Evolutionary conservation across 1,140 invertebrate genomes (phyloP), one percentile per base, ranked within the genome.

Genomic region (Psilanteris sp.): DNA sequence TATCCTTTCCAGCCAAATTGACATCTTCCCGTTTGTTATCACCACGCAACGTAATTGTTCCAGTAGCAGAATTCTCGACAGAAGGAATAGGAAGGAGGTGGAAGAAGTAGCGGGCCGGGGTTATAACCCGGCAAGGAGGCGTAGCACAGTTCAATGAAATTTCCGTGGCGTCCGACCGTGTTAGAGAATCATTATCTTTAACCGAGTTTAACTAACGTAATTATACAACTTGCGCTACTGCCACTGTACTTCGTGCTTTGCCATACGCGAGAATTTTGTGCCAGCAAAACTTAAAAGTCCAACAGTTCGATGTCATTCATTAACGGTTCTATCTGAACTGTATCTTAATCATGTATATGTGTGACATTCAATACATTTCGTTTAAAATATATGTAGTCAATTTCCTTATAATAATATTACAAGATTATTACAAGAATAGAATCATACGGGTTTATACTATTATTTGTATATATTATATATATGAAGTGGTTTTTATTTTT

Each of bases 171-270:
- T 75, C 57, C 48, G 50, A 75, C 72, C 62, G 55, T 36, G 62
- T 75, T 68, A 62, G 39, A 71, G 52, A 77, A 77, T 77, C 66
- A 77, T 70, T 77, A 77, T 77, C 73, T 71, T 70, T 66, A 77
- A 77, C 64, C 46, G 43, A 70, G 57, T 76, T 76, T 66, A 70
- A 70, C 73, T 70, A 66, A 77, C 54, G 67, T 62, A 77, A 77
- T 77, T 77, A 77, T 61, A 67, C 46, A 71, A 71, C 44, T 71
- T 71, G 59, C 27, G 44, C 59, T 44, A 34, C 64, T 36, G 10
- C 10, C 13, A 26, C 32, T 34, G 15, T n/a, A n/a, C 29, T 31
- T 14, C 4, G 37, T 36, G 22, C 46, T 68, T 70, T 55, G 41
- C 43, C 36, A 48, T 70, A 66, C 52, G 59, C 43, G 48, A 75